phyloP scores from a whole-genome alignment of 2,113 vertebrate species.

The Ahaetulla prasina region DNA sequence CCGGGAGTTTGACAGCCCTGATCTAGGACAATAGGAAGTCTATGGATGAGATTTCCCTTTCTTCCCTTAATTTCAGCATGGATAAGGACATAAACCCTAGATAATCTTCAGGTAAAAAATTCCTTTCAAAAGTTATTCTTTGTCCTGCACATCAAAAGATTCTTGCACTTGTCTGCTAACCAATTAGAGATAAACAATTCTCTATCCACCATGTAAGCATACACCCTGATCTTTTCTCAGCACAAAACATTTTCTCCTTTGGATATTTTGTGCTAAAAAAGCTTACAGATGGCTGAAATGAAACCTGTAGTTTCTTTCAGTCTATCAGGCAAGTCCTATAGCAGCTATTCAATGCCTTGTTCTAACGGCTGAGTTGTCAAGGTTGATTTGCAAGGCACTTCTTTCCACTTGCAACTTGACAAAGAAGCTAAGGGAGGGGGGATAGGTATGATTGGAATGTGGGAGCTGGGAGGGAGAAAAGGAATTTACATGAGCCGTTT shows the following conservation, averaged over 20 bases:
- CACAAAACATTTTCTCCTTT: not conserved
- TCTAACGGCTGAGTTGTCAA: not conserved
- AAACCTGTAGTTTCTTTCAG: not conserved
- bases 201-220: not conserved
- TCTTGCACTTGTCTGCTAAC: not conserved
- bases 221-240: not conserved
- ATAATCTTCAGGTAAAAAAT: not conserved
- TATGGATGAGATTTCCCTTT: too few species aligned
- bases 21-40: not conserved
- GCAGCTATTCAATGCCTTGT: not conserved
- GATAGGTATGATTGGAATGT: too few species aligned
- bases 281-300: not conserved
- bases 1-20: too few species aligned
- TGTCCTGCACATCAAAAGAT: not conserved
- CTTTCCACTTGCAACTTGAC: not conserved
- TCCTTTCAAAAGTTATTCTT: too few species aligned
- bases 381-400: too few species aligned
- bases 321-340: not conserved
- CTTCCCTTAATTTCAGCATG: not conserved
- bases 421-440: not conserved
- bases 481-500: too few species aligned
- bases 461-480: too few species aligned
- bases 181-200: not conserved
- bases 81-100: too few species aligned
- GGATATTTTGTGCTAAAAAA: not conserved